Evolutionary conservation across 2,113 vertebrate genomes (phyloP).

Genomic region (Donacobius atricapilla): DNA sequence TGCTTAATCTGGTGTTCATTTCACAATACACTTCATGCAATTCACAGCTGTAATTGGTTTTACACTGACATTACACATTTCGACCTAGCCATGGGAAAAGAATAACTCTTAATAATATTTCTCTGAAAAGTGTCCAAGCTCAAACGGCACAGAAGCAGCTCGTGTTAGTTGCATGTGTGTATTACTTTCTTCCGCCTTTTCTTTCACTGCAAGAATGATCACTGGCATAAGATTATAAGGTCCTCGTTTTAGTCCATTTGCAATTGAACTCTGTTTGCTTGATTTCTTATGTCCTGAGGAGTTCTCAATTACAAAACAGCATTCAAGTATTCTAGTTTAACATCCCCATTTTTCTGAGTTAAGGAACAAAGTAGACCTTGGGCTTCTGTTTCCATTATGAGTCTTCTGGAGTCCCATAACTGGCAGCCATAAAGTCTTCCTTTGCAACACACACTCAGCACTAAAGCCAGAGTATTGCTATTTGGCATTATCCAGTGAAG

Average conservation of each 20-base stretch:
- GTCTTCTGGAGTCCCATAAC: conserved; percentile 40
- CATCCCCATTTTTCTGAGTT: conserved; percentile 67
- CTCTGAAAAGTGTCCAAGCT: conserved; percentile 70
- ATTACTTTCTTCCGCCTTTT: conserved; percentile 45
- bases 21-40: conserved; percentile 83
- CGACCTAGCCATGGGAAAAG: conserved; percentile 69
- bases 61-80: conserved; percentile 75
- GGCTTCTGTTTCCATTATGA: conserved; percentile 30
- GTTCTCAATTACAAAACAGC: conserved; percentile 69
- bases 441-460: conserved; percentile 69
- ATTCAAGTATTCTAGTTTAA: conserved; percentile 75
- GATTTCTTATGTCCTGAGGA: conserved; percentile 67
- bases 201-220: conserved; percentile 30
- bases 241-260: conserved; percentile 57
- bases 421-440: conserved; percentile 31
- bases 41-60: conserved; percentile 78
- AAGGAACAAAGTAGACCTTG: conserved; percentile 56
- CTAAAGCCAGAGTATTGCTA: conserved; percentile 76
- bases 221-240: conserved; percentile 4
- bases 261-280: conserved; percentile 44
- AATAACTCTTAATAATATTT: conserved; percentile 68
- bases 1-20: conserved; percentile 77
- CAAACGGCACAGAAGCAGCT: conserved; percentile 48
- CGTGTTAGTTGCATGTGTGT: conserved; percentile 29
- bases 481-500: conserved; percentile 81